These are phyloP conservation scores for Omphaloscelis lunosa DNA, from an alignment of 2,888 invertebrate genomes.

Conservation along the genomic window DNA sequence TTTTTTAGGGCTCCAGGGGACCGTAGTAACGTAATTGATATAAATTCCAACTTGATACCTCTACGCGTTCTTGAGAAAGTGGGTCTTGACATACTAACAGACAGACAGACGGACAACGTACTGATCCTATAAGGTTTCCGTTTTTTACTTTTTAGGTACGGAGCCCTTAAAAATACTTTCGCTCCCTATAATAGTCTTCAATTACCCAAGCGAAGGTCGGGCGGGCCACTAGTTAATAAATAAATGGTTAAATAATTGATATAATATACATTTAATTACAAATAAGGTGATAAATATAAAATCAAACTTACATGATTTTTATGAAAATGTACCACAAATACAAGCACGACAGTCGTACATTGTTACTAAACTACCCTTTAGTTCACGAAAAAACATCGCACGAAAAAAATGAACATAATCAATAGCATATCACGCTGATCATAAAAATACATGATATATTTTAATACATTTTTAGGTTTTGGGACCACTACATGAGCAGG, in stretches of 20 bases:
- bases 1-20: too few relatives aligned
- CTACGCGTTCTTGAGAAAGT: too few relatives aligned
- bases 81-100: too few relatives aligned
- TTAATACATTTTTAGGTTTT: neutral
- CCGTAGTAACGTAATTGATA: too few relatives aligned
- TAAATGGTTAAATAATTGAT: constrained; percentile 1
- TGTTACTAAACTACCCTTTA: neutral
- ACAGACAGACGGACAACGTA: too few relatives aligned
- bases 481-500: neutral
- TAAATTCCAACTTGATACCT: too few relatives aligned
- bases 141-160: too few relatives aligned
- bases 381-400: neutral
- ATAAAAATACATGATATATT: neutral
- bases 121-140: too few relatives aligned
- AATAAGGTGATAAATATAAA: constrained; percentile 1
- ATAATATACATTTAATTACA: constrained; percentile 25
- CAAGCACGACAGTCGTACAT: neutral
- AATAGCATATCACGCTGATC: neutral
- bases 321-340: constrained; percentile 18
- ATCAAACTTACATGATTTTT: constrained; percentile 15
- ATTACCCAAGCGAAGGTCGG: too few relatives aligned
- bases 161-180: too few relatives aligned
- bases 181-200: too few relatives aligned
- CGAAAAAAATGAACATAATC: neutral
- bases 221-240: neutral